Evolutionary conservation across 2,797 vertebrate species (phyloP).

Genomic region (Scleropages formosus): DNA sequence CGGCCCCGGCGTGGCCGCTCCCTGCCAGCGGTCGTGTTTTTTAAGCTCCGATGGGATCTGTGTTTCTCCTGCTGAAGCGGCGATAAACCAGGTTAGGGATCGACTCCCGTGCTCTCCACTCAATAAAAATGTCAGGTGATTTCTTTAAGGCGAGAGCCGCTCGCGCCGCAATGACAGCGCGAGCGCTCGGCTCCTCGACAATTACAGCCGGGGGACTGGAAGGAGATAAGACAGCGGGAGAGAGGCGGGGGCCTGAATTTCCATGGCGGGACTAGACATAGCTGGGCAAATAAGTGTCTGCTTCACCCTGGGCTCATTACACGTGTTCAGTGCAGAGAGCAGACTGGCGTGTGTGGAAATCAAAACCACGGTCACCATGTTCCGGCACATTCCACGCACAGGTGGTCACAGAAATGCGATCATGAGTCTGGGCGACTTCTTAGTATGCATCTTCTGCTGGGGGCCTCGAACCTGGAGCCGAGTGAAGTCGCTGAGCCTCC

Average conservation of each 20-base stretch:
- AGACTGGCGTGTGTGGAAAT: conserved; percentile 42
- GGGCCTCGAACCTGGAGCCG: too few relatives aligned
- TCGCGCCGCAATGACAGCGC: conserved; percentile 77
- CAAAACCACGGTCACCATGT: conserved; percentile 64
- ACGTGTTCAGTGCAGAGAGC: conserved; percentile 43
- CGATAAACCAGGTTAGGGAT: conserved; percentile 74
- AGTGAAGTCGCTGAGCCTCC: too few relatives aligned
- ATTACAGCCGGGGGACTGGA: conserved; percentile 66
- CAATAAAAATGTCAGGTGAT: conserved; percentile 77
- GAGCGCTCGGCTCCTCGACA: conserved; percentile 75
- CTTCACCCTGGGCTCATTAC: conserved; percentile 46
- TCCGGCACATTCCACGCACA: conserved; percentile 52
- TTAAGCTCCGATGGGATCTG: conserved; percentile 71
- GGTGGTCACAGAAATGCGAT: too few relatives aligned
- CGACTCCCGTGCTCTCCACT: conserved; percentile 69
- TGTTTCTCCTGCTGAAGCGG: conserved; percentile 73
- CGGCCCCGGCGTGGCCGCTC: background rate
- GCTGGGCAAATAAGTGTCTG: conserved; percentile 52
- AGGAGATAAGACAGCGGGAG: conserved; percentile 54
- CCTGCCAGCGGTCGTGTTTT: conserved; percentile 63
- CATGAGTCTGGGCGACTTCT: too few relatives aligned
- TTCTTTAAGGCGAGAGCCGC: conserved; percentile 72
- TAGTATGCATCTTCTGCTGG: too few relatives aligned
- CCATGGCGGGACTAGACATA: conserved; percentile 21
- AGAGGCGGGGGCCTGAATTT: conserved; percentile 54